A percentile compares a stretch with the other conserved stretches of the same genome.
phyloP scores from a whole-genome alignment of 1,140 invertebrate species.

The Thaumatotibia leucotreta region DNA sequence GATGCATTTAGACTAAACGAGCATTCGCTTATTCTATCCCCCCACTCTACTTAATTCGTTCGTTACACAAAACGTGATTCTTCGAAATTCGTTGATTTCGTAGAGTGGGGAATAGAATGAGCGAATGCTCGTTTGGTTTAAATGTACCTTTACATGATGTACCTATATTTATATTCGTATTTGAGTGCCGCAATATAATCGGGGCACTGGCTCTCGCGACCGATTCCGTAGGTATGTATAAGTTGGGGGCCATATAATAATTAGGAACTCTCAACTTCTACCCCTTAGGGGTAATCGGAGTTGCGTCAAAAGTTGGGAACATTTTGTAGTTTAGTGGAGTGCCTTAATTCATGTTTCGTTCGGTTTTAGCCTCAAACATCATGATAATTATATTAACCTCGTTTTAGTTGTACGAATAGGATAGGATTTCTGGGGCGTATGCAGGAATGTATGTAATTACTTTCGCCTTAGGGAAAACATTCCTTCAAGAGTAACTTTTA shows the following conservation, averaged over 20 bases:
- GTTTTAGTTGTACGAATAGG: neutral
- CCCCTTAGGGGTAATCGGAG: conserved; percentile 4
- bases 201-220: neutral
- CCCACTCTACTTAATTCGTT: too few species aligned
- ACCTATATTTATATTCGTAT: neutral
- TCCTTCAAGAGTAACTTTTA: too few species aligned
- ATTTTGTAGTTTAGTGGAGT: conserved; percentile 7
- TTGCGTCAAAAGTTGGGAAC: neutral
- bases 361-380: neutral
- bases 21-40: too few species aligned
- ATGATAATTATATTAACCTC: neutral
- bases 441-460: too few species aligned
- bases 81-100: too few species aligned
- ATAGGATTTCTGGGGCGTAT: neutral
- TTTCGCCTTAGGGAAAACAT: too few species aligned
- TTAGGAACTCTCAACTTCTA: neutral
- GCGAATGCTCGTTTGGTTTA: neutral
- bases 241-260: conserved; percentile 11
- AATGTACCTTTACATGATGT: neutral
- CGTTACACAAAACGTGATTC: too few species aligned
- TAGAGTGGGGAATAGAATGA: too few species aligned
- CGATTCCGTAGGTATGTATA: neutral
- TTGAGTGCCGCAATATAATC: neutral
- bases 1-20: too few species aligned
- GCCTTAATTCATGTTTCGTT: neutral